Base-by-base conservation (phyloP, 1,140 invertebrate genomes). In the Listronotus bonariensis region DNA sequence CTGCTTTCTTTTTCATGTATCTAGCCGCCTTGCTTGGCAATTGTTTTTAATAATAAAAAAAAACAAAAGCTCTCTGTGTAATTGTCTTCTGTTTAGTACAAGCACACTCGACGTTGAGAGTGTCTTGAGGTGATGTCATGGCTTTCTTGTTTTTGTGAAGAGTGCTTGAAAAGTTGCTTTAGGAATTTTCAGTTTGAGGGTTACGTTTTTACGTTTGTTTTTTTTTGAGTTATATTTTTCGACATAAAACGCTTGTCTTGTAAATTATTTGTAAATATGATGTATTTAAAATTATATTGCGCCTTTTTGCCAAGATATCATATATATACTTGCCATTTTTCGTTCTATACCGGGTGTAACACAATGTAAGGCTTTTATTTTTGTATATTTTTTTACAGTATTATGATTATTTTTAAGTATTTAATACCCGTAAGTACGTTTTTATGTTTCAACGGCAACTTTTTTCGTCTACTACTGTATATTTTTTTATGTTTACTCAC, bases 361-460 rank as follows among this genome's bases (percentile, higher is more conserved):
- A 3, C 20, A 26, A 48, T 59, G 11, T 63, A 63, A 53, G 41
- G 32, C 49, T 61, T n/a, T 67, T 68, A 68, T 61, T 65, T 69
- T 69, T 69, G 63, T 69, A 69, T 36, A 64, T 67, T 69, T 69
- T 46, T 69, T 66, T 69, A 69, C 63, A 69, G 68, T 66, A 69
- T 66, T 69, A 69, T 66, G 26, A 26, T 54, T 20, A 58, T 58
- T 36, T 52, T 58, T 52, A 48, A 66, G 55, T 66, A 54, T 66
- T 10, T 2, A 32, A 15, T n/a, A 15, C 17, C 11, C 14, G 15
- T 54, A 54, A 54, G 52, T 54, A 54, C 52, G 52, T 54, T 54
- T 54, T 53, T 52, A 9, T 40, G 52, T 57, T 52, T 42, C 46
- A 48, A 57, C 38, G 54, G 26, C 31, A n/a, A 32, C 31, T 32